A percentile compares a stretch with the other conserved stretches of the same genome.
These are phyloP conservation scores for Patella vulgata DNA, from an alignment of 1,140 invertebrate species.

Conservation along the genomic window DNA sequence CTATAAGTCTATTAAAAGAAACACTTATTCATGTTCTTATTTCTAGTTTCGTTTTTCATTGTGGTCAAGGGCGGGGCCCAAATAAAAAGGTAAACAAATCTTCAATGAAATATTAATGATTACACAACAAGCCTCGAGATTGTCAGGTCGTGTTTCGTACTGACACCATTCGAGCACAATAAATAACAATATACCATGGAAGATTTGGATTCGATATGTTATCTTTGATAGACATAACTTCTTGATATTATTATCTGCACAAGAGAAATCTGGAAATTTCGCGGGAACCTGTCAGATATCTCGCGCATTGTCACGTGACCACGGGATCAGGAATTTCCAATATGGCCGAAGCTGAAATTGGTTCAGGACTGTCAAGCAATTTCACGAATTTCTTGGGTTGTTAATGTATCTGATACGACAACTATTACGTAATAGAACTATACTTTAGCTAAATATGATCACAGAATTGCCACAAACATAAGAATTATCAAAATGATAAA, in stretches of 20 bases:
- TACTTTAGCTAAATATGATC: conserved; percentile 26
- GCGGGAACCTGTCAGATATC: conserved; percentile 19
- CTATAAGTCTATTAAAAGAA: no score
- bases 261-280: conserved; percentile 24
- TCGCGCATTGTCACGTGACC: conserved; percentile 24
- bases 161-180: no score
- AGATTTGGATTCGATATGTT: conserved; percentile 35
- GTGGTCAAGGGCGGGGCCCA: no score
- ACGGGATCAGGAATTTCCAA: conserved; percentile 17
- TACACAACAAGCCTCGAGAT: no score
- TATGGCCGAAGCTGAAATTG: conserved; percentile 25
- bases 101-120: no score
- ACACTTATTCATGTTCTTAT: no score
- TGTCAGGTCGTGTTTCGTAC: no score
- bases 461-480: conserved; percentile 31
- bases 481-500: conserved; percentile 47
- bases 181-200: conserved; percentile 41
- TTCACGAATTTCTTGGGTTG: background rate
- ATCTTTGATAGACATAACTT: conserved; percentile 19
- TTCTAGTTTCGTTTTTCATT: no score
- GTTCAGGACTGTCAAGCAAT: conserved; percentile 20
- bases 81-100: no score
- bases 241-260: background rate
- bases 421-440: conserved; percentile 12
- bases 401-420: background rate